These are phyloP conservation scores for Bombus difficillimus DNA, from an alignment of 1,140 invertebrate species.

Conservation along the genomic window DNA sequence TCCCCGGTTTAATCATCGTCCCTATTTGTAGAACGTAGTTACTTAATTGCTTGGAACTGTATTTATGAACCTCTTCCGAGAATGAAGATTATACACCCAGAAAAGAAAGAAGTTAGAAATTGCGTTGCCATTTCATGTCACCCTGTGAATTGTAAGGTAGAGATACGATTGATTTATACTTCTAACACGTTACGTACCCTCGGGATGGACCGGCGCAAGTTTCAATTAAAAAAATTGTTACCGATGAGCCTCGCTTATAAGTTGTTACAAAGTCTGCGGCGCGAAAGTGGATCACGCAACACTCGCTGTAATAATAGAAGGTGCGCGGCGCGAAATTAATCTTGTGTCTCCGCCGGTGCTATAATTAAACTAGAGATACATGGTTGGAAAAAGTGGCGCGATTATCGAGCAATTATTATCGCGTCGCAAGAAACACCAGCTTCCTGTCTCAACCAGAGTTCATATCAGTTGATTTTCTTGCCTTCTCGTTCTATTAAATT, in stretches of 20 bases:
- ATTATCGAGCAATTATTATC: slow-evolving; percentile 3
- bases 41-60: neutral
- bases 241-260: neutral
- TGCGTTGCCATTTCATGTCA: neutral
- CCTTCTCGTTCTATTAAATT: neutral
- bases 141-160: neutral
- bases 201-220: neutral
- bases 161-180: neutral
- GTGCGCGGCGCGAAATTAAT: slow-evolving; percentile 16
- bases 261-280: neutral
- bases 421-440: neutral
- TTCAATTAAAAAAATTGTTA: neutral
- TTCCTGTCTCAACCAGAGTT: neutral
- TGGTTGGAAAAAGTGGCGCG: neutral
- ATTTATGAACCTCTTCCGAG: neutral
- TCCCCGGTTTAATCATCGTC: neutral
- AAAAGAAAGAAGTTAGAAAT: neutral
- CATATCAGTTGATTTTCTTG: neutral
- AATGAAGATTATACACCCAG: neutral
- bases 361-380: slow-evolving; percentile 29
- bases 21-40: neutral
- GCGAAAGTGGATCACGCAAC: neutral
- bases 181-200: neutral
- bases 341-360: neutral
- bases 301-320: neutral